Conservation (phyloP, 2,888 invertebrate species). For the Dioctria rufipes region DNA sequence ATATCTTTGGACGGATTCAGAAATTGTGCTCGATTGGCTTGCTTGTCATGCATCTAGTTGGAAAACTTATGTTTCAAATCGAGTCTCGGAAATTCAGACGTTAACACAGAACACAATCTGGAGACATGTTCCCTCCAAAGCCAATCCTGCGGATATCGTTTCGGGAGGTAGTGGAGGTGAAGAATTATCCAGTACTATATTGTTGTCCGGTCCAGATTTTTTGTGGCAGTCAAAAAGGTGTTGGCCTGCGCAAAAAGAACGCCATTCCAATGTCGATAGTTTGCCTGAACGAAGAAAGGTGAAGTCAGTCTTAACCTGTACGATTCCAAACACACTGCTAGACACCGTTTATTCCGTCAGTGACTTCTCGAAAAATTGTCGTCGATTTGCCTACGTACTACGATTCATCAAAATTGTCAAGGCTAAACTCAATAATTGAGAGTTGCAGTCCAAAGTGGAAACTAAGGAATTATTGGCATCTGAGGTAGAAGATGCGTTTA, state of each 20-base stretch:
- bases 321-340: not conserved
- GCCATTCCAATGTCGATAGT: not conserved
- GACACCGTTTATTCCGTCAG: not conserved
- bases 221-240: not conserved
- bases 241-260: not conserved
- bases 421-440: no score
- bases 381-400: not conserved
- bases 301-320: not conserved
- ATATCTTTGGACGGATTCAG: no score
- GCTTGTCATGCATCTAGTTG: no score
- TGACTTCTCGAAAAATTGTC: not conserved
- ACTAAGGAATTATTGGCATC: not conserved
- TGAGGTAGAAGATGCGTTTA: not conserved
- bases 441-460: no score
- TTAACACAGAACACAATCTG: no score
- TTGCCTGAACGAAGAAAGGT: not conserved
- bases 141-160: conserved; percentile 55
- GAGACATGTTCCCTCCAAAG: no score
- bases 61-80: no score
- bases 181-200: not conserved
- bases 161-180: conserved; percentile 53
- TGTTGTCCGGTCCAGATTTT: not conserved
- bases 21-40: no score
- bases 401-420: not conserved
- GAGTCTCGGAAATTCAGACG: no score